phyloP scores from a whole-genome alignment of 2,113 vertebrate species.

The Diphyllodes magnificus region DNA sequence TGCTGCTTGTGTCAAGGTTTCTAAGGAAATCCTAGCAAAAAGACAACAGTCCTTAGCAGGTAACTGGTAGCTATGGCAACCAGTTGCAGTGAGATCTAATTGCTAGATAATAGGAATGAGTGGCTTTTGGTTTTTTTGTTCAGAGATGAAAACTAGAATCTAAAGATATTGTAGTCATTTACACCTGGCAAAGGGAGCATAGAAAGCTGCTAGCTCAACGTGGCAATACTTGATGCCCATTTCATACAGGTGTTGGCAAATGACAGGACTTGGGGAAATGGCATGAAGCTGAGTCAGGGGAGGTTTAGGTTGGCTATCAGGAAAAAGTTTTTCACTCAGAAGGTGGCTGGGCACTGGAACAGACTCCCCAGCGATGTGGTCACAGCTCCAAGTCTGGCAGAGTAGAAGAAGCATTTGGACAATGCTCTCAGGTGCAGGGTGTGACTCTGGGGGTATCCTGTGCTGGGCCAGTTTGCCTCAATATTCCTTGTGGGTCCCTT shows the following conservation, averaged over 20 bases:
- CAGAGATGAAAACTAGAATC: background rate
- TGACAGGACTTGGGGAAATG: background rate
- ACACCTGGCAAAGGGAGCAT: background rate
- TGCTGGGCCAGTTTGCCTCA: no score
- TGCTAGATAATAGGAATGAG: background rate
- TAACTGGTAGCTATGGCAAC: background rate
- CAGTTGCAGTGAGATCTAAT: background rate
- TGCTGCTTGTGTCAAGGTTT: background rate
- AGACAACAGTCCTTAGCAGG: background rate
- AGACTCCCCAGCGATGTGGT: background rate
- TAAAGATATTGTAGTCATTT: background rate
- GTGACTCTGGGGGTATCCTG: background rate
- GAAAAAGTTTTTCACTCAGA: background rate
- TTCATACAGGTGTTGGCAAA: background rate
- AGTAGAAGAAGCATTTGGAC: background rate
- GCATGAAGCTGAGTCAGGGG: background rate
- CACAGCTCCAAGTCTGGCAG: background rate
- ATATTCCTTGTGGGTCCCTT: background rate
- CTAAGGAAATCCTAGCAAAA: background rate
- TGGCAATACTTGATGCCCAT: background rate
- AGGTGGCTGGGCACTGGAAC: background rate
- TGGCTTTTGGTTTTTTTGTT: background rate
- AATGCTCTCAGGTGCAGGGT: background rate
- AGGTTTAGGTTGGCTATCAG: background rate
- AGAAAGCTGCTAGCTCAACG: background rate